These are phyloP conservation scores for Helicorthomorpha holstii DNA, from an alignment of 1,140 invertebrate genomes.

Conservation along the genomic window DNA sequence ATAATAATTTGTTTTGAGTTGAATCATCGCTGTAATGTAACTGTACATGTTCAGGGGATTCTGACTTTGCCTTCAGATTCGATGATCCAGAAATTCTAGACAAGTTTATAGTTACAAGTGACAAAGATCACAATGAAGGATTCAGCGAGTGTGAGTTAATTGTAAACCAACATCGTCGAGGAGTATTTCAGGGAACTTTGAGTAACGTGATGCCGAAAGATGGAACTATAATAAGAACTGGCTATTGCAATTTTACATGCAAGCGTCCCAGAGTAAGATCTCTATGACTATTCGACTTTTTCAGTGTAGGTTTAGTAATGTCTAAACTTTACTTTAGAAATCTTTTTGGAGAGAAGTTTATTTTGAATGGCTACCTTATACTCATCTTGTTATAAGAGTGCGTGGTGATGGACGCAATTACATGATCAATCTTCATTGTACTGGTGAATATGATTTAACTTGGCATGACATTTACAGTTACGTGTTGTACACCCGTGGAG, in stretches of 20 bases:
- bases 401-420: slow-evolving; percentile 84
- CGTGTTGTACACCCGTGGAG: slow-evolving; percentile 74
- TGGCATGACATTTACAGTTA: slow-evolving; percentile 74
- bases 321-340: slow-evolving; percentile 41
- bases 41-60: slow-evolving; percentile 43
- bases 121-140: slow-evolving; percentile 64
- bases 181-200: slow-evolving; percentile 55
- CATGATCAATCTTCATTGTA: slow-evolving; percentile 50
- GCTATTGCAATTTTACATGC: slow-evolving; percentile 59
- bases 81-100: slow-evolving; percentile 38
- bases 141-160: slow-evolving; percentile 43
- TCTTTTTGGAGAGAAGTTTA: slow-evolving; percentile 56
- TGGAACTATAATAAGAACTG: slow-evolving; percentile 49
- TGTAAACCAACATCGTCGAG: slow-evolving; percentile 44
- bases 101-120: slow-evolving; percentile 52
- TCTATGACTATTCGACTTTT: slow-evolving; percentile 1
- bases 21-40: too few species aligned
- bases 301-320: too few species aligned
- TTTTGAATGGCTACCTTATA: slow-evolving; percentile 59
- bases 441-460: slow-evolving; percentile 52
- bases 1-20: too few species aligned
- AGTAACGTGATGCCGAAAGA: slow-evolving; percentile 54
- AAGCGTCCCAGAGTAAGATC: slow-evolving; percentile 38
- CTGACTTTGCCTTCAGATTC: slow-evolving; percentile 51
- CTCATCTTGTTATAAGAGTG: slow-evolving; percentile 63